Base-by-base conservation (phyloP, 2,888 invertebrate genomes). In the Diaphora mendica region DNA sequence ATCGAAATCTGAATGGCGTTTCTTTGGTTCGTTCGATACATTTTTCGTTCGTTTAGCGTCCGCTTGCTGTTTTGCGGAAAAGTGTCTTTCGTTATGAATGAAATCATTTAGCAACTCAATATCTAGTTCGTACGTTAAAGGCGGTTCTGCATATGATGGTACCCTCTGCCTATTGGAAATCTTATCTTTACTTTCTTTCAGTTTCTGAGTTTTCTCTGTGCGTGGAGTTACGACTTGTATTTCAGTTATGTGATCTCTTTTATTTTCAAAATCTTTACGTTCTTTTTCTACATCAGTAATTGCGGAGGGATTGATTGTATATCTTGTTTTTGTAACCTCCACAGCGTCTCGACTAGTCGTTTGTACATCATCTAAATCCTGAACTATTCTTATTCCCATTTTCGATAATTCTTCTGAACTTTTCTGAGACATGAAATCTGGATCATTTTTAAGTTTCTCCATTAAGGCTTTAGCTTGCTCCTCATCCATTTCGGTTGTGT, bases 161-260 rank as follows among this genome's bases (percentile, higher is more conserved):
- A 89, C 89, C 88, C 95, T 89, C 79, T 95, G 95, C 80, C 93
- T 94, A 79, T 93, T 93, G 55, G 91, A 86, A 72, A 94, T 86
- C 88, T 94, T 94, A 76, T 93, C 91, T 89, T 91, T 92, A 48
- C 81, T 86, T 72, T 90, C 78, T 85, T 90, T 90, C 71, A 92
- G 87, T 78, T 90, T 90, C 20, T 81, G 79, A 30, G 84, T 82
- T 82, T 92, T 93, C 80, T 92, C 96, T 72, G 89, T 94, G 66
- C 93, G 92, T 9, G 96, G 96, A 26, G 96, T 96, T 3, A 96
- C 92, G 0, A 97, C 97, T 91, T 97, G 97, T 75, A 97, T 97
- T 92, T 97, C 97, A 64, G 97, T 97, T 51, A 97, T 96, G 86
- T 97, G 97, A 42, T 97, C 97, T 85, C 96, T 91, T 59, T 88